phyloP scores from a whole-genome alignment of 2,888 invertebrate species.

The Oscheius myriophilus region DNA sequence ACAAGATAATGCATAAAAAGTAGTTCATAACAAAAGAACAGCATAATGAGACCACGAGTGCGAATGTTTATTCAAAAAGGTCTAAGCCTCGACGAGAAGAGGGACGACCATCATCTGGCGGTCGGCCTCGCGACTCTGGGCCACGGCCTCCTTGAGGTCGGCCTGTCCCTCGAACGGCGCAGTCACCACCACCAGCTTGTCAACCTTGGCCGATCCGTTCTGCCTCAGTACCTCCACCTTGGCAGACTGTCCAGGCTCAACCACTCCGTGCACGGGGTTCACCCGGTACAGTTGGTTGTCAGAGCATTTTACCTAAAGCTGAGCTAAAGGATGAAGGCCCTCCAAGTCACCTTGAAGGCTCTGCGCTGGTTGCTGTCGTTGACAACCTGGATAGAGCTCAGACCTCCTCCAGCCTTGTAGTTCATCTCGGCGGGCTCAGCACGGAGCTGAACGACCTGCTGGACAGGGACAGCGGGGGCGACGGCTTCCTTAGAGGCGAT shows the following conservation, averaged over 20 bases:
- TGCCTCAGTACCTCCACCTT: slow-evolving; percentile 27
- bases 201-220: slow-evolving; percentile 27
- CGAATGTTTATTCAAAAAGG: slow-evolving; percentile 2
- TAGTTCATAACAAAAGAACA: neutral
- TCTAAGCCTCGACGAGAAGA: slow-evolving; percentile 23
- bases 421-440: slow-evolving; percentile 18
- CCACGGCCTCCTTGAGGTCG: slow-evolving; percentile 1
- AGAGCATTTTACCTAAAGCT: slow-evolving; percentile 19
- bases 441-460: slow-evolving; percentile 10
- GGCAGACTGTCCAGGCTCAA: slow-evolving; percentile 13
- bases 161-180: neutral
- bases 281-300: slow-evolving; percentile 30
- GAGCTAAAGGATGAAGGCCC: neutral
- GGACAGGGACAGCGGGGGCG: neutral
- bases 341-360: slow-evolving; percentile 26
- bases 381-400: slow-evolving; percentile 21
- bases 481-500: neutral
- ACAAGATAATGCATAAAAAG: no score
- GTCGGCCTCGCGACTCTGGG: neutral
- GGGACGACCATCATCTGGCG: slow-evolving; percentile 29
- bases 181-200: slow-evolving; percentile 29
- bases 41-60: neutral
- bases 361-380: slow-evolving; percentile 23
- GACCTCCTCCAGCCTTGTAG: slow-evolving; percentile 19
- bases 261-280: slow-evolving; percentile 25